phyloP scores from a whole-genome alignment of 2,888 invertebrate species.

The Drosophila diplacantha region DNA sequence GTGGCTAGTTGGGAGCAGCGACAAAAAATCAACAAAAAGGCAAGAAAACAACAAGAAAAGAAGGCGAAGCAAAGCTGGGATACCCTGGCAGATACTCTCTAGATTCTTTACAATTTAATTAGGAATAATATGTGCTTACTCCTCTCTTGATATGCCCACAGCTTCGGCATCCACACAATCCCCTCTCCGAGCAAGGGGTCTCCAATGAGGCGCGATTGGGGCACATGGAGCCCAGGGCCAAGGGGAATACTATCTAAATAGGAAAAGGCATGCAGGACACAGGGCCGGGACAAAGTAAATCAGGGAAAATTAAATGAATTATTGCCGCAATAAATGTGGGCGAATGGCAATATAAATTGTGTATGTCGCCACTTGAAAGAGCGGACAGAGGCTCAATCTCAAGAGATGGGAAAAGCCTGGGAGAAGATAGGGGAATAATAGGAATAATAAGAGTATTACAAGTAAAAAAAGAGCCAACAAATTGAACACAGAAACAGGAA shows the following conservation, averaged over 20 bases:
- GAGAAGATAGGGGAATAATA: neutral
- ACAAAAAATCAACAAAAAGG: neutral
- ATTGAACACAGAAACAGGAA: too few relatives aligned
- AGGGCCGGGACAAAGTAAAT: constrained; percentile 57
- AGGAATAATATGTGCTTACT: neutral
- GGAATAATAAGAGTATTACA: neutral
- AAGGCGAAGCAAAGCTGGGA: constrained; percentile 6
- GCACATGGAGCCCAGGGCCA: constrained; percentile 31
- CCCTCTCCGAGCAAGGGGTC: constrained; percentile 39
- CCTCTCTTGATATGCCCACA: too few relatives aligned
- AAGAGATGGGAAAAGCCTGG: neutral
- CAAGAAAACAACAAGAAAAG: too few relatives aligned
- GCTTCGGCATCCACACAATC: neutral
- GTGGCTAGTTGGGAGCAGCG: constrained; percentile 15
- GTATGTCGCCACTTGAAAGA: constrained; percentile 36
- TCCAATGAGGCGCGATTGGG: constrained; percentile 29
- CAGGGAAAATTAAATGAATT: constrained; percentile 73
- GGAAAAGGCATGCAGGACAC: neutral
- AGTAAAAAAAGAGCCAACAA: too few relatives aligned
- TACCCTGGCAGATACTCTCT: neutral
- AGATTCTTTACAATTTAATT: neutral
- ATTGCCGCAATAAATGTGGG: constrained; percentile 71
- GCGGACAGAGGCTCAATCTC: neutral
- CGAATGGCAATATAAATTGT: constrained; percentile 62
- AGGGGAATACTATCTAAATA: constrained; percentile 13